These are phyloP conservation scores for Sarcophaga caerulescens DNA, from an alignment of 2,888 invertebrate species.

Conservation along the genomic window DNA sequence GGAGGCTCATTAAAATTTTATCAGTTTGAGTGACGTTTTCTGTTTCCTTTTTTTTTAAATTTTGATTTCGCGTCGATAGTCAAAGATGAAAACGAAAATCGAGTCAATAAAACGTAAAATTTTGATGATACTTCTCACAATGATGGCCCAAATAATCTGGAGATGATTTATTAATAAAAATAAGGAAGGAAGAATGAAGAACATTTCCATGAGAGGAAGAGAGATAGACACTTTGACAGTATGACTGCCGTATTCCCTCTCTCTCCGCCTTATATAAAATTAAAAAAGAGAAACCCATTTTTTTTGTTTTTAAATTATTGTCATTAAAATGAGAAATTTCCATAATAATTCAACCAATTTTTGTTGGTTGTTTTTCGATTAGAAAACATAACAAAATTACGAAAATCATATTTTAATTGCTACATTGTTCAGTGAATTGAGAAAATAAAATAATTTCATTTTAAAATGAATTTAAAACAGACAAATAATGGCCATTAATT, in stretches of 20 bases:
- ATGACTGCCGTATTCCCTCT: no score
- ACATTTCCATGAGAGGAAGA: background rate
- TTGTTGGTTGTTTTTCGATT: no score
- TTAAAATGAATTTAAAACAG: background rate
- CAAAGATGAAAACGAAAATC: background rate
- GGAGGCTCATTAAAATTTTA: no score
- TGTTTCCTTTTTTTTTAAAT: no score
- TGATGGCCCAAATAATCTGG: background rate
- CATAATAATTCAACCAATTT: no score
- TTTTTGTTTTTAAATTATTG: background rate
- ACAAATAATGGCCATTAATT: background rate
- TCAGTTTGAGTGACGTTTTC: no score
- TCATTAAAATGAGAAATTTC: constrained; percentile 52
- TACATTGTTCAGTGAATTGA: background rate
- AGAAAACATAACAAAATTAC: background rate
- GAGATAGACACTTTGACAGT: no score
- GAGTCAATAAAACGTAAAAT: constrained; percentile 14
- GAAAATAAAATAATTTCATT: constrained; percentile 1
- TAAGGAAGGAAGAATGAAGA: background rate
- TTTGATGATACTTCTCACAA: background rate
- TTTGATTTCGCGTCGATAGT: no score
- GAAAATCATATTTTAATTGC: constrained; percentile 23
- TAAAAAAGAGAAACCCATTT: no score
- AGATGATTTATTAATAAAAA: background rate
- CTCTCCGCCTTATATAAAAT: no score